Evolutionary conservation across 2,113 vertebrate genomes (phyloP).

Genomic region (Phasianus colchicus): DNA sequence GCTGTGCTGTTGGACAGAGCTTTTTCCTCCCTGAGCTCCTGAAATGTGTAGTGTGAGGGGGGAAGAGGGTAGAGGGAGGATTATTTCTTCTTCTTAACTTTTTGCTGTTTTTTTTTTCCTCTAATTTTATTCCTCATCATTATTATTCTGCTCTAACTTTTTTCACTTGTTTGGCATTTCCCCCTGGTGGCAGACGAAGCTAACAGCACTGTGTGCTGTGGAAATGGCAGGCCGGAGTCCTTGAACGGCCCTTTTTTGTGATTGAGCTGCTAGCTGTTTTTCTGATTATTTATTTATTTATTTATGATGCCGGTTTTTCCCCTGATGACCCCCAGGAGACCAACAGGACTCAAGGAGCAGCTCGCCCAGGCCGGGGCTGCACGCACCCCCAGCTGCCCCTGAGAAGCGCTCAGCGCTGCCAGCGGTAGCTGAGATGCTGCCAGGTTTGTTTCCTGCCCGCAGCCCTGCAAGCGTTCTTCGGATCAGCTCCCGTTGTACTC

Average conservation of each 20-base stretch:
- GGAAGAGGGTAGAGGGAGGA: not conserved
- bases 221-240: not conserved
- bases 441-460: not conserved
- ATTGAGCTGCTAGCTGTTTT: not conserved
- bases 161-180: conserved; percentile 53
- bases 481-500: not conserved
- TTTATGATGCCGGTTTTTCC: not conserved
- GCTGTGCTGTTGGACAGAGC: not conserved
- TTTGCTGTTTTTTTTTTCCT: not conserved
- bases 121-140: not conserved
- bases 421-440: not conserved
- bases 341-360: not conserved
- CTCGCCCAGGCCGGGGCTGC: not conserved
- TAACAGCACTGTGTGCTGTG: not conserved
- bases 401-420: not conserved
- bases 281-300: not conserved
- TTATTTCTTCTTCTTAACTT: not conserved
- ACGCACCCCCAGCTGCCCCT: not conserved
- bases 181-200: conserved; percentile 48
- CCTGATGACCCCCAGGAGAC: not conserved
- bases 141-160: not conserved
- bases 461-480: not conserved
- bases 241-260: not conserved
- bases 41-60: too few species aligned
- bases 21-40: not conserved